phyloP scores from a whole-genome alignment of 2,797 vertebrate genomes.

The Hydrolagus colliei region DNA sequence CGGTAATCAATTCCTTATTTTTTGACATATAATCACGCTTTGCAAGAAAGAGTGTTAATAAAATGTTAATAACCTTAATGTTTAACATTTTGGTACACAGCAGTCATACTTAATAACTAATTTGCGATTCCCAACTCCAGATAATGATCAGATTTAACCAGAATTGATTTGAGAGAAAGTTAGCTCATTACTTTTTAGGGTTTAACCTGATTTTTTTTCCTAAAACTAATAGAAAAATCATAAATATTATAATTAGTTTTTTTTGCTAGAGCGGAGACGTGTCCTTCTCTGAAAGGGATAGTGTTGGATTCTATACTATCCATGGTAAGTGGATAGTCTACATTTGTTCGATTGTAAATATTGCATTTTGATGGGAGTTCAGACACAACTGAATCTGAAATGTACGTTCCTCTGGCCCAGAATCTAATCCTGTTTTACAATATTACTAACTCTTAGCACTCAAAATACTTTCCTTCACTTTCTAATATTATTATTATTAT shows the following conservation, averaged over 20 bases:
- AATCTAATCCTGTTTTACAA: no score
- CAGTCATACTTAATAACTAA: background rate
- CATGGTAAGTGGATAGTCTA: no score
- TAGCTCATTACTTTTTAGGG: background rate
- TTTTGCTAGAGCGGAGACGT: background rate
- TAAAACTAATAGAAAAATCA: background rate
- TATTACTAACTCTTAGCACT: no score
- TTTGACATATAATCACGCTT: background rate
- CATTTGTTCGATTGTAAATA: no score
- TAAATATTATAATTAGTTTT: no score
- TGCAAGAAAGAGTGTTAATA: background rate
- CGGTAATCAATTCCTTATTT: background rate
- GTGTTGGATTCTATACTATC: background rate
- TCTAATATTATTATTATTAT: no score
- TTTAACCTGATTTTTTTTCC: no score
- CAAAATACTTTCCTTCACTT: no score
- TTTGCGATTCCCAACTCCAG: background rate
- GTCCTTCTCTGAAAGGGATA: background rate
- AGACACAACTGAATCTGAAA: background rate
- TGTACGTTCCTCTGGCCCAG: background rate
- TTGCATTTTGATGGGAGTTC: background rate
- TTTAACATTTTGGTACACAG: background rate
- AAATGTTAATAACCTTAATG: background rate
- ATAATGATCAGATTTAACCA: background rate
- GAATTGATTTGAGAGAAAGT: background rate